Evolutionary conservation across 2,113 vertebrate species (phyloP).

Genomic region (Lichenostomus cassidix): DNA sequence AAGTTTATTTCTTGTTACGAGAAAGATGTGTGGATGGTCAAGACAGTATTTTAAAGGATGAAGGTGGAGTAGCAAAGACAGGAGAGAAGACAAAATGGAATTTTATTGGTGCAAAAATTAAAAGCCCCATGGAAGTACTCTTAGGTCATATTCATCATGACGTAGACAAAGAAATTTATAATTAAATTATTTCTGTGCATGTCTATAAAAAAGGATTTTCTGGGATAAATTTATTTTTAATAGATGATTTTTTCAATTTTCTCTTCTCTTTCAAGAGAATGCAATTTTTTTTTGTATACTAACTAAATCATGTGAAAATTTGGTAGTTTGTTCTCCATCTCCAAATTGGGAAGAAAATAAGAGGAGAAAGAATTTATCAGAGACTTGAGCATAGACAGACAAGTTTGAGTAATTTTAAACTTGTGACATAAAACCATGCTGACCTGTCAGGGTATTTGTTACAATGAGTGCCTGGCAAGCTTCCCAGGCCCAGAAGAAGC

Average conservation of each 20-base stretch:
- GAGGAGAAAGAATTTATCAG: background rate
- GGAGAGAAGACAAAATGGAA: background rate
- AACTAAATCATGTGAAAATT: background rate
- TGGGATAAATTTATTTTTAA: background rate
- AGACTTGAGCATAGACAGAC: background rate
- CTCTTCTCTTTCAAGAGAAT: background rate
- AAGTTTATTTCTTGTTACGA: background rate
- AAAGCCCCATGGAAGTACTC: background rate
- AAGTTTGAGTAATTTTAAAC: background rate
- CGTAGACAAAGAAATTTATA: background rate
- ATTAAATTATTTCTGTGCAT: background rate
- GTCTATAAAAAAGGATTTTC: background rate
- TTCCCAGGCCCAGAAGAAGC: background rate
- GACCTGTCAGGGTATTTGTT: background rate
- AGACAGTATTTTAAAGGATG: background rate
- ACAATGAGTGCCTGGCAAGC: background rate
- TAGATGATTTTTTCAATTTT: background rate
- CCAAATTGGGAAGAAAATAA: background rate
- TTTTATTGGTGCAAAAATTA: background rate
- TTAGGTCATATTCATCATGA: background rate
- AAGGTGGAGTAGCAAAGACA: background rate
- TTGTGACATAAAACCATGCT: background rate
- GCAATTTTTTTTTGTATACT: background rate
- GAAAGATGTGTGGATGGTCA: background rate
- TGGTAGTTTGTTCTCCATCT: background rate